Evolutionary conservation across 2,797 vertebrate species (phyloP).

Genomic region (Sandelia bainsii): DNA sequence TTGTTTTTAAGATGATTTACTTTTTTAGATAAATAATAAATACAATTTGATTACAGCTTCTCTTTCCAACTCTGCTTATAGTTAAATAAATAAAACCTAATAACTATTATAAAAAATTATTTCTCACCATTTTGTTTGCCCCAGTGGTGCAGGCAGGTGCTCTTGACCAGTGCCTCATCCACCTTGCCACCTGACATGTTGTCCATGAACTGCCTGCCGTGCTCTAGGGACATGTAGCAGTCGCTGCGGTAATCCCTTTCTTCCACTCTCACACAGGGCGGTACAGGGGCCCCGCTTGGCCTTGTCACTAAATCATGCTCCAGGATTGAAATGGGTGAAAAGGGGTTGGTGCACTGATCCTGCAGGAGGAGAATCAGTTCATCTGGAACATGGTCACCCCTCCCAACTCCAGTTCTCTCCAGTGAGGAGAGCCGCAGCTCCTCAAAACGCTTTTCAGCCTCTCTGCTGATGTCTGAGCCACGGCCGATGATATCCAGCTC

Average conservation of each 20-base stretch:
- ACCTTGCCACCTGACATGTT: slow-evolving; percentile 99
- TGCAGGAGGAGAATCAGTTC: slow-evolving; percentile 95
- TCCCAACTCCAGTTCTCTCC: slow-evolving; percentile 78
- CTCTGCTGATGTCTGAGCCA: slow-evolving; percentile 92
- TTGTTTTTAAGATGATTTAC: too few species aligned
- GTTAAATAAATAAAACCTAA: neutral
- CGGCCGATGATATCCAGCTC: slow-evolving; percentile 97
- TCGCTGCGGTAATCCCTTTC: slow-evolving; percentile 96
- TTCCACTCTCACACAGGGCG: slow-evolving; percentile 89
- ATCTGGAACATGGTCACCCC: slow-evolving; percentile 89
- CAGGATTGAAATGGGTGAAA: slow-evolving; percentile 87
- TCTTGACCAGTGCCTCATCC: slow-evolving; percentile 96
- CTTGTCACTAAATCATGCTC: slow-evolving; percentile 80
- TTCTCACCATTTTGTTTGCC: slow-evolving; percentile 92
- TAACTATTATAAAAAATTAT: too few species aligned
- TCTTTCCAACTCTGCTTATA: neutral
- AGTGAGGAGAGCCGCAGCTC: slow-evolving; percentile 88
- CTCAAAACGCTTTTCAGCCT: slow-evolving; percentile 95
- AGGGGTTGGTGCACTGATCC: slow-evolving; percentile 97
- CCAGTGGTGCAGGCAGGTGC: slow-evolving; percentile 97
- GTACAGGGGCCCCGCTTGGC: slow-evolving; percentile 64
- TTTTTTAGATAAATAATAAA: too few species aligned
- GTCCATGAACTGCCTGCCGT: slow-evolving; percentile 99
- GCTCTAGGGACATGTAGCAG: slow-evolving; percentile 97
- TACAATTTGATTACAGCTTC: too few species aligned